Conservation (phyloP, 2,888 invertebrate genomes). For the Autographa pulchrina region DNA sequence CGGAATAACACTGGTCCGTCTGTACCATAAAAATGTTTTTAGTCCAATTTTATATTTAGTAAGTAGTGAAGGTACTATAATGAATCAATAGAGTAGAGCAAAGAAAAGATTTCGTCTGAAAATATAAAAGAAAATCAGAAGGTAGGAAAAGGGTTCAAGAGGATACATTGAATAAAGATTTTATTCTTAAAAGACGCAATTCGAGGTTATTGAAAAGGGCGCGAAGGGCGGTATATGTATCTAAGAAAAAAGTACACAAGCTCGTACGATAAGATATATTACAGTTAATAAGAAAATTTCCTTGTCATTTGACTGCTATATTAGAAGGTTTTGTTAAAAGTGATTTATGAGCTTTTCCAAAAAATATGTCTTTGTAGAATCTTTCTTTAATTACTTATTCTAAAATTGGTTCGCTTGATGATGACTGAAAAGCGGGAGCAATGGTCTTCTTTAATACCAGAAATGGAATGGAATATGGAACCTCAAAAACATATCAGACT, state of each 20-base stretch:
- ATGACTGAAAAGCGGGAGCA: too few relatives aligned
- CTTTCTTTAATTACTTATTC: neutral
- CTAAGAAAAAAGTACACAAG: neutral
- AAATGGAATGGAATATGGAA: too few relatives aligned
- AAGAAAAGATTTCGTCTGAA: slow-evolving; percentile 36
- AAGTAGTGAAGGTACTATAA: slow-evolving; percentile 41
- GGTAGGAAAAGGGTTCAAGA: slow-evolving; percentile 32
- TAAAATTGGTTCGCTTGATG: too few relatives aligned
- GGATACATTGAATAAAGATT: slow-evolving; percentile 47
- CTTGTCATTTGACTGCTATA: neutral
- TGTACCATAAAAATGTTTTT: slow-evolving; percentile 18
- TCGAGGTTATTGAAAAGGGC: slow-evolving; percentile 49
- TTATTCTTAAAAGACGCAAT: slow-evolving; percentile 43
- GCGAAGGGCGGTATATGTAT: slow-evolving; percentile 6
- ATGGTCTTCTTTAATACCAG: too few relatives aligned
- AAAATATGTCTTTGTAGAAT: neutral
- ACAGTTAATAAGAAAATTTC: neutral
- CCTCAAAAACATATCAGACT: too few relatives aligned
- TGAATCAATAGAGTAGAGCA: slow-evolving; percentile 29
- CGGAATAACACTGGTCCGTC: neutral
- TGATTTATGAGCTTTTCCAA: neutral
- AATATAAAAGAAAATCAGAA: slow-evolving; percentile 39
- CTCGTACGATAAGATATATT: neutral
- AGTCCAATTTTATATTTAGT: slow-evolving; percentile 20
- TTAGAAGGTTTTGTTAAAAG: neutral